Percentiles rank a stretch among this genome's conserved stretches.
These are phyloP conservation scores for Parnassius glacialis DNA, from an alignment of 2,888 invertebrate species.

Conservation along the genomic window DNA sequence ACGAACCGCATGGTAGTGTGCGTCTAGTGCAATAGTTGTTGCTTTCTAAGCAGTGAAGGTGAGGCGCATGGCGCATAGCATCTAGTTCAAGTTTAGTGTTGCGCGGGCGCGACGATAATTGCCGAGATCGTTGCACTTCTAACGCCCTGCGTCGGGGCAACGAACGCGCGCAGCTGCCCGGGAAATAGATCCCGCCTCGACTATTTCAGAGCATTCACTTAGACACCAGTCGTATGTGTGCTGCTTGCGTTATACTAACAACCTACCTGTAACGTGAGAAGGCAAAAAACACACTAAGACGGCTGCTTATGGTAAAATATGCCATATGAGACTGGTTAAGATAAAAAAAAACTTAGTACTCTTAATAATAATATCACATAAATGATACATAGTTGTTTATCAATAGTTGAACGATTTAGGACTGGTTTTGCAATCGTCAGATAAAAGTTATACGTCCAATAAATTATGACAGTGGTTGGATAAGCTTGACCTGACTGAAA, in stretches of 20 bases:
- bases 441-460: too few relatives aligned
- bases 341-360: conserved; percentile 17
- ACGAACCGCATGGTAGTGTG: conserved; percentile 43
- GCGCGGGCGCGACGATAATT: conserved; percentile 56
- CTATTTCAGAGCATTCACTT: conserved; percentile 74
- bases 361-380: conserved; percentile 13
- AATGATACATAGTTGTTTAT: conserved; percentile 4
- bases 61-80: conserved; percentile 51
- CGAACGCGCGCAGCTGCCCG: conserved; percentile 78
- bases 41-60: conserved; percentile 65
- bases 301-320: conserved; percentile 35
- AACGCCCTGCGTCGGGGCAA: conserved; percentile 74
- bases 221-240: conserved; percentile 55
- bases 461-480: too few relatives aligned
- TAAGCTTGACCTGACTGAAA: too few relatives aligned
- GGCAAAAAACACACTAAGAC: conserved; percentile 34
- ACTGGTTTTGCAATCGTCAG: too few relatives aligned
- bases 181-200: conserved; percentile 78
- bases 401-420: too few relatives aligned
- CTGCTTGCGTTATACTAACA: conserved; percentile 45
- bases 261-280: conserved; percentile 64
- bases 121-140: conserved; percentile 78
- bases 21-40: conserved; percentile 66
- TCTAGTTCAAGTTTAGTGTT: conserved; percentile 75
- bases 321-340: conserved; percentile 22